Evolutionary conservation across 2,797 vertebrate genomes (phyloP).

Genomic region (Chrysocyon brachyurus): DNA sequence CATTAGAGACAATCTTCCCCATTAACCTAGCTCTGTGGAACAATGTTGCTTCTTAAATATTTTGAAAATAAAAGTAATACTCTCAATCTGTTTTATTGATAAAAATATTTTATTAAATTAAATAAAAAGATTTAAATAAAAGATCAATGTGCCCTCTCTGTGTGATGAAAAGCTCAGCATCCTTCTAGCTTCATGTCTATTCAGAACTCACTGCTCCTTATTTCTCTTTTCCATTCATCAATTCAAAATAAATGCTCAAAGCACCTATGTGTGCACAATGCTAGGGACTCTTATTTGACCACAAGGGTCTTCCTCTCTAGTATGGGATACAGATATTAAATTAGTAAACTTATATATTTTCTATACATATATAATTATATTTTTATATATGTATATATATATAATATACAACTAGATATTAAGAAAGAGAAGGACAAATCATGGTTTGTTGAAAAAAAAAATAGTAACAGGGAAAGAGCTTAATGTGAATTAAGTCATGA

Average conservation of each 20-base stretch:
- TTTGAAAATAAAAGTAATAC: slow-evolving; percentile 53
- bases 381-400: too few species aligned
- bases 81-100: neutral
- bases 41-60: neutral
- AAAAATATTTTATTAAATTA: neutral
- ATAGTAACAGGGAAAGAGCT: neutral
- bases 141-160: neutral
- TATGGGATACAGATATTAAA: neutral
- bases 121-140: neutral
- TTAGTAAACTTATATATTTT: neutral
- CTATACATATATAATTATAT: neutral
- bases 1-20: neutral
- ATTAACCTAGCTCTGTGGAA: neutral
- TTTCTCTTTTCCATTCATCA: neutral
- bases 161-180: neutral
- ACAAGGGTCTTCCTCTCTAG: neutral
- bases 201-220: neutral
- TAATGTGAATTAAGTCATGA: neutral
- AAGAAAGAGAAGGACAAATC: neutral
- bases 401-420: neutral
- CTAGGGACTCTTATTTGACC: neutral
- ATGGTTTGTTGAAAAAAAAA: neutral
- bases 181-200: neutral
- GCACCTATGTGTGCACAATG: neutral
- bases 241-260: slow-evolving; percentile 4